These are phyloP conservation scores for Hydrolagus affinis DNA, from an alignment of 2,113 vertebrate species.

Conservation along the genomic window DNA sequence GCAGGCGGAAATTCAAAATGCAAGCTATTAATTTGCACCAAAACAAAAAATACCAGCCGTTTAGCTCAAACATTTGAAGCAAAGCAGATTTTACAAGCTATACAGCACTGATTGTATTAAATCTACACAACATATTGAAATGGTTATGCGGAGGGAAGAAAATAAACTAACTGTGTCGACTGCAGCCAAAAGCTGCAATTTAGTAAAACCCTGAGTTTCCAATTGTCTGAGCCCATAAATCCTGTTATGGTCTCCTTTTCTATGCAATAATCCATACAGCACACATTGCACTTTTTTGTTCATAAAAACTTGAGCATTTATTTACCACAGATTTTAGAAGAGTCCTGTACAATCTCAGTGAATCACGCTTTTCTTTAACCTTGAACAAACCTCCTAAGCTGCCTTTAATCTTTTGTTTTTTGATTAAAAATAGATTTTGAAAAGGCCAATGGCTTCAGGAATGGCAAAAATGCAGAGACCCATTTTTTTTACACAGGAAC, in stretches of 20 bases:
- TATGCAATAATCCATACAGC: too few species aligned
- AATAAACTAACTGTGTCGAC: neutral
- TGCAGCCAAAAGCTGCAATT: neutral
- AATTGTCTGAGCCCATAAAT: neutral
- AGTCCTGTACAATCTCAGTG: neutral
- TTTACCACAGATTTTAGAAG: neutral
- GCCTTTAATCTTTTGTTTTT: neutral
- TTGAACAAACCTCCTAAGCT: neutral
- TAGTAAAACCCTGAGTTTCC: neutral
- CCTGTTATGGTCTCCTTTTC: neutral
- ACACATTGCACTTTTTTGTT: neutral
- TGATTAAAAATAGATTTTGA: too few species aligned
- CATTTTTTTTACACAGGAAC: neutral
- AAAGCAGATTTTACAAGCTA: neutral
- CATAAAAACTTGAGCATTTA: neutral
- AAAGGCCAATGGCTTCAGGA: neutral
- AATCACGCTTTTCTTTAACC: neutral
- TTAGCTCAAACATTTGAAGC: neutral
- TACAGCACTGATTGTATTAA: too few species aligned
- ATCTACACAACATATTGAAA: neutral
- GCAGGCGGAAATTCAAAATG: neutral
- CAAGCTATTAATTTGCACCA: neutral
- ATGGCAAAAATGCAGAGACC: neutral
- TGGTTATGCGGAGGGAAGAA: neutral
- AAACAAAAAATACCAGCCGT: neutral